These are phyloP conservation scores for Semicossyphus pulcher DNA, from an alignment of 2,113 vertebrate species.

Conservation along the genomic window DNA sequence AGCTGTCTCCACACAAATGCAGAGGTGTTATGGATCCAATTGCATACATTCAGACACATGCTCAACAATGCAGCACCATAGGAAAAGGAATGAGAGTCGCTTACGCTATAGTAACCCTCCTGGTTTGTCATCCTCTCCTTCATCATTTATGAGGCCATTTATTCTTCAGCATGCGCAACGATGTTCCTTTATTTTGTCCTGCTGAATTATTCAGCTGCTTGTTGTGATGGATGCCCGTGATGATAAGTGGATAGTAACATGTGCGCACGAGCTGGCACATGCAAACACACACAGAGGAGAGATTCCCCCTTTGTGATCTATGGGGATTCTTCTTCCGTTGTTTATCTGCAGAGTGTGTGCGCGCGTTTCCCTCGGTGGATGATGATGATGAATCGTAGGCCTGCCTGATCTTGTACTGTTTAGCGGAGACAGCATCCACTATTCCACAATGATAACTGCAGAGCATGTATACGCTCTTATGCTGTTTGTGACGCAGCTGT, in stretches of 20 bases:
- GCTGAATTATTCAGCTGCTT: slow-evolving; percentile 75
- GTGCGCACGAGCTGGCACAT: background rate
- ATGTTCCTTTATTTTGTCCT: slow-evolving; percentile 76
- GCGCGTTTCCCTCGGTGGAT: slow-evolving; percentile 54
- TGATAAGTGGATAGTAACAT: slow-evolving; percentile 62
- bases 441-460: slow-evolving; percentile 12
- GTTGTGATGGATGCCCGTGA: slow-evolving; percentile 65
- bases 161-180: slow-evolving; percentile 64
- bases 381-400: slow-evolving; percentile 64
- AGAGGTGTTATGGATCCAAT: background rate
- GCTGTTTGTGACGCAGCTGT: background rate
- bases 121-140: slow-evolving; percentile 47
- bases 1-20: background rate
- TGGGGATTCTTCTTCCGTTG: slow-evolving; percentile 74
- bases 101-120: slow-evolving; percentile 18
- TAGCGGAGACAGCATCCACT: slow-evolving; percentile 31
- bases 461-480: background rate
- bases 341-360: slow-evolving; percentile 56
- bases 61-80: background rate
- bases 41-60: slow-evolving; percentile 1
- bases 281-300: slow-evolving; percentile 13
- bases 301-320: slow-evolving; percentile 63
- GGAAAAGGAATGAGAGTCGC: slow-evolving; percentile 28
- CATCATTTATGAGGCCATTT: slow-evolving; percentile 70
- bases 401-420: slow-evolving; percentile 72